A percentile compares a stretch with the other conserved stretches of the same genome.
Conservation (phyloP, 2,113 vertebrate species). For the Suncus etruscus region DNA sequence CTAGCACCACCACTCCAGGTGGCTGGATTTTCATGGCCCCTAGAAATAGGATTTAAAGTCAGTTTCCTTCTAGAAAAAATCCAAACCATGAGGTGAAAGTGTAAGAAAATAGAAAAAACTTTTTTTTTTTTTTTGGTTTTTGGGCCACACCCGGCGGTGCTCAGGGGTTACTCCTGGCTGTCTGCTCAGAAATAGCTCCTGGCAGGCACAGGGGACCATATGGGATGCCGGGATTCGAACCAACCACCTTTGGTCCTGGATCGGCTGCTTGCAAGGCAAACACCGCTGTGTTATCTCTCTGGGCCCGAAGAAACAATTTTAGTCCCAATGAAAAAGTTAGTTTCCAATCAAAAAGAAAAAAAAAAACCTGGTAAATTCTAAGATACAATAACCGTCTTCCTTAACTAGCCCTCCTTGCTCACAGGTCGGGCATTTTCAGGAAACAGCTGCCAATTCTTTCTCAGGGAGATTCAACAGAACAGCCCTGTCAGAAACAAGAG, state of each 20-base stretch:
- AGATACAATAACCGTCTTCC: conserved; percentile 17
- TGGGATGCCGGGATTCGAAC: too few relatives aligned
- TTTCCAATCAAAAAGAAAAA: neutral
- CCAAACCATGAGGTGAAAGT: neutral
- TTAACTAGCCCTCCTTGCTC: conserved; percentile 35
- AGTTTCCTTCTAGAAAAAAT: neutral
- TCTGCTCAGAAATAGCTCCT: too few relatives aligned
- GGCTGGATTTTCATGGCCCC: too few relatives aligned
- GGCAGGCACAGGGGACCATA: too few relatives aligned
- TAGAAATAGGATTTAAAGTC: conserved; percentile 15
- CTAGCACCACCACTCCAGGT: too few relatives aligned
- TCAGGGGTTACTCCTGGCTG: too few relatives aligned
- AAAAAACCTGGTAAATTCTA: conserved; percentile 24
- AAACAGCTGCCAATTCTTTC: conserved; percentile 46
- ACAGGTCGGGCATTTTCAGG: conserved; percentile 11
- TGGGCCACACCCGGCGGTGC: too few relatives aligned
- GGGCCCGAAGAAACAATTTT: too few relatives aligned
- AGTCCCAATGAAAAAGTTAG: conserved; percentile 8
- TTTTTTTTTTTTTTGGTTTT: too few relatives aligned
- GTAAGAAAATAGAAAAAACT: neutral
- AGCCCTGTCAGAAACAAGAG: conserved; percentile 18
- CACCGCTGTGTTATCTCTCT: too few relatives aligned
- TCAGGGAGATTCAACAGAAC: neutral
- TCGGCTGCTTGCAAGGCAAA: too few relatives aligned
- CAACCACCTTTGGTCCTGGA: too few relatives aligned